Conservation (phyloP, 2,888 invertebrate genomes). For the Hypercompe scribonia region DNA sequence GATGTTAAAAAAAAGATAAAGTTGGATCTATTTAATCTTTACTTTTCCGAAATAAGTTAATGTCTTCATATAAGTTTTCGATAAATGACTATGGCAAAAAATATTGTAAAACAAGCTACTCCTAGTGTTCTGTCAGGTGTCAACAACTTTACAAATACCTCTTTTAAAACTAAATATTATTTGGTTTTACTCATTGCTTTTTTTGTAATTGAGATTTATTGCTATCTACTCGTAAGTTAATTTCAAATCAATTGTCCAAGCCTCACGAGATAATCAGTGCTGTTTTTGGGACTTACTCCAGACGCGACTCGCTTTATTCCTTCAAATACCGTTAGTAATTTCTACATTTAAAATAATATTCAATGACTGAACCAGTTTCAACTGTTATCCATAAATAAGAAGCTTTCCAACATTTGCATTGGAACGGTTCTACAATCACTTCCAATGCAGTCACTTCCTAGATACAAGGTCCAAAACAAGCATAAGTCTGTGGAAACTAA, state of each 20-base stretch:
- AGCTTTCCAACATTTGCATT: slow-evolving; percentile 56
- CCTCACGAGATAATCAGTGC: slow-evolving; percentile 5
- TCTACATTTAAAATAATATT: slow-evolving; percentile 47
- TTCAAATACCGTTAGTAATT: slow-evolving; percentile 33
- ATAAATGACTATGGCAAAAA: neutral
- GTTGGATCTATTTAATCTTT: neutral
- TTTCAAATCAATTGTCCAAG: neutral
- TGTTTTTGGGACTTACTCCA: slow-evolving; percentile 12
- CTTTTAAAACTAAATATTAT: neutral
- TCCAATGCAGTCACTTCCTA: slow-evolving; percentile 21
- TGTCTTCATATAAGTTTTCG: neutral
- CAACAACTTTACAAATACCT: too few relatives aligned
- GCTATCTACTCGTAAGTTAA: neutral
- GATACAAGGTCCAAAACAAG: slow-evolving; percentile 11
- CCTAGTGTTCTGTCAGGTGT: neutral
- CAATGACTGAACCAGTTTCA: slow-evolving; percentile 51
- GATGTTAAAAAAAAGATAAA: neutral
- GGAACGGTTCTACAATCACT: slow-evolving; percentile 26
- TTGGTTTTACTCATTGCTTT: neutral
- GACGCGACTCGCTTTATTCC: slow-evolving; percentile 26
- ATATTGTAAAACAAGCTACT: neutral
- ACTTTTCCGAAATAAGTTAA: neutral
- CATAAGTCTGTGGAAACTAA: neutral
- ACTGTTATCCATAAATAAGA: slow-evolving; percentile 51
- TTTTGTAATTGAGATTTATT: neutral